A percentile compares a stretch with the other conserved stretches of the same genome.
Conservation (phyloP, 1,140 invertebrate genomes). For the Melitaea cinxia region DNA sequence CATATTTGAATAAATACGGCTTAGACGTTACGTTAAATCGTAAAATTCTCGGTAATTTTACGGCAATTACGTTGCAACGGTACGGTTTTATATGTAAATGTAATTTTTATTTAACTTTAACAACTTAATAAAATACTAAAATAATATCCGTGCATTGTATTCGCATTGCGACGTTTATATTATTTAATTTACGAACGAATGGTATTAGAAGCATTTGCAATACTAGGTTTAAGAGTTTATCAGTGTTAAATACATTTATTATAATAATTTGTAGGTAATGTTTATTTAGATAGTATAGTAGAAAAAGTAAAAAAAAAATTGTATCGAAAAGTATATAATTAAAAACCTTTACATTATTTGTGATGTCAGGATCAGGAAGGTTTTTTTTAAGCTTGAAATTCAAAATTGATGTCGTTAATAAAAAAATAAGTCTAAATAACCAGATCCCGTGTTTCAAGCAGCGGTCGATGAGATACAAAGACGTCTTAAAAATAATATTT, state of each 20-base stretch:
- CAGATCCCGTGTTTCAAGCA: too few relatives aligned
- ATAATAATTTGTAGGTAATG: background rate
- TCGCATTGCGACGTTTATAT: background rate
- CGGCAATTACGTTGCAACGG: conserved; percentile 12
- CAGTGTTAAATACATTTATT: background rate
- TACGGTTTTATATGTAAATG: conserved; percentile 14
- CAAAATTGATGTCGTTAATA: too few relatives aligned
- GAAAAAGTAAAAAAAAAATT: too few relatives aligned
- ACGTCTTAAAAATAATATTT: too few relatives aligned
- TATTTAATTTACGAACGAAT: conserved; percentile 1
- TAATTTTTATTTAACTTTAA: conserved; percentile 20
- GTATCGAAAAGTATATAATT: too few relatives aligned
- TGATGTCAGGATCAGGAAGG: too few relatives aligned
- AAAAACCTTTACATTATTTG: too few relatives aligned
- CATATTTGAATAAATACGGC: conserved; percentile 37
- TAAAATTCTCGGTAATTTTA: conserved; percentile 9
- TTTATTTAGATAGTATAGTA: too few relatives aligned
- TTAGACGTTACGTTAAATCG: conserved; percentile 15
- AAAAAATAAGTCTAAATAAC: too few relatives aligned
- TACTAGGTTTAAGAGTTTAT: background rate
- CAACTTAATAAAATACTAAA: background rate
- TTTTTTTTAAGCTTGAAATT: too few relatives aligned
- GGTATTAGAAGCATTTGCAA: background rate
- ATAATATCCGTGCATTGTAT: background rate
- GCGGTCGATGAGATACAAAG: too few relatives aligned